Evolutionary conservation across 1,140 invertebrate genomes (phyloP).

Genomic region (Sinella curviseta): DNA sequence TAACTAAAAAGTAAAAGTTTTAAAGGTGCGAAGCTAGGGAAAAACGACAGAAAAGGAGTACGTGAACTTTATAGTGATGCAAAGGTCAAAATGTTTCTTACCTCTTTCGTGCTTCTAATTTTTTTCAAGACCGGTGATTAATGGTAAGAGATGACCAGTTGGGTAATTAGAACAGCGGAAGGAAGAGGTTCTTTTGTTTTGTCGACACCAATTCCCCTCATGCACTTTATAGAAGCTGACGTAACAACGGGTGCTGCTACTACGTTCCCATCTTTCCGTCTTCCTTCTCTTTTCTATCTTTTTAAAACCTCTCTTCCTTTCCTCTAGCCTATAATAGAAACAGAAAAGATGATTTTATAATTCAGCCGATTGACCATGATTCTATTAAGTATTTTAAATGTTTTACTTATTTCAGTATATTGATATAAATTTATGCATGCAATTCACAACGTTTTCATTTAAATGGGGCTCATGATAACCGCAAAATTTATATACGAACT

Average conservation of each 20-base stretch:
- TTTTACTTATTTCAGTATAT: not conserved
- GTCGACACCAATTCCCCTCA: not conserved
- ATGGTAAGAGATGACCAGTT: not conserved
- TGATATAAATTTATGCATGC: too few species aligned
- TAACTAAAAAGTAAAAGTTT: too few species aligned
- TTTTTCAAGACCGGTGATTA: too few species aligned
- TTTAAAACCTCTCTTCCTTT: constrained; percentile 19
- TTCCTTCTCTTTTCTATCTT: constrained; percentile 24
- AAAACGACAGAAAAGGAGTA: too few species aligned
- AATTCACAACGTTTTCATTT: too few species aligned
- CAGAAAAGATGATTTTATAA: constrained; percentile 10
- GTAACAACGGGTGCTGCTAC: constrained; percentile 40
- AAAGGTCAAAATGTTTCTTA: too few species aligned
- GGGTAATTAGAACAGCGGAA: not conserved
- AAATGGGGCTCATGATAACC: too few species aligned
- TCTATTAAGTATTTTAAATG: too few species aligned
- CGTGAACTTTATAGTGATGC: too few species aligned
- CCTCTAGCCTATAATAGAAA: constrained; percentile 29
- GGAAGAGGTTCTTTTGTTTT: not conserved
- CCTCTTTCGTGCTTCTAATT: too few species aligned
- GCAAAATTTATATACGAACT: too few species aligned
- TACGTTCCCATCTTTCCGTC: constrained; percentile 37
- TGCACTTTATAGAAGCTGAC: not conserved
- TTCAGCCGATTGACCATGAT: not conserved
- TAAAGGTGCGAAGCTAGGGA: too few species aligned